Evolutionary conservation across 2,113 vertebrate genomes (phyloP).

Genomic region (Taurulus bubalis): DNA sequence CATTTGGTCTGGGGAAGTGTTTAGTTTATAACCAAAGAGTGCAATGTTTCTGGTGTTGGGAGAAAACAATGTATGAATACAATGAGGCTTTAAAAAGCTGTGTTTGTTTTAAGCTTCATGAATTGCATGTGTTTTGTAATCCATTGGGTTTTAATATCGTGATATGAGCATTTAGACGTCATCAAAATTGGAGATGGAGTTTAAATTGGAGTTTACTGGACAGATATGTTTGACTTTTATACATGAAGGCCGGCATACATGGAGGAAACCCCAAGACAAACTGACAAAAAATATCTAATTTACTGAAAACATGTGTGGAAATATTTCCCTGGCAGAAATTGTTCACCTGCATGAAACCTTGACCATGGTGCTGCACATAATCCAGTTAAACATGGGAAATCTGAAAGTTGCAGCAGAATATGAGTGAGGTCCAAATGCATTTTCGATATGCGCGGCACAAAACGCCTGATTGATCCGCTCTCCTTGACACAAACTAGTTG

Average conservation of each 20-base stretch:
- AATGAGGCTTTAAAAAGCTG: too few relatives aligned
- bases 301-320: too few relatives aligned
- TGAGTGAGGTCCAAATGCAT: not conserved
- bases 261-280: not conserved
- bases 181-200: not conserved
- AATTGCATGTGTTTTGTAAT: slow-evolving; percentile 13
- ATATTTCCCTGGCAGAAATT: too few relatives aligned
- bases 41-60: not conserved
- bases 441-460: not conserved
- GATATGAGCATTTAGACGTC: not conserved
- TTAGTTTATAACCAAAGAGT: not conserved
- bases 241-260: too few relatives aligned
- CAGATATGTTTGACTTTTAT: not conserved
- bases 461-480: not conserved
- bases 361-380: not conserved
- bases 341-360: not conserved
- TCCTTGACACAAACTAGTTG: not conserved
- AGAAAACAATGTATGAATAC: not conserved
- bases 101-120: slow-evolving; percentile 5
- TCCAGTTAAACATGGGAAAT: not conserved
- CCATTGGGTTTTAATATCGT: slow-evolving; percentile 10
- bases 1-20: not conserved
- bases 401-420: not conserved
- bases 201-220: too few relatives aligned
- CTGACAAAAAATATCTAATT: too few relatives aligned